Evolutionary conservation across 2,113 vertebrate genomes (phyloP).

Genomic region (Centropus unirufus): DNA sequence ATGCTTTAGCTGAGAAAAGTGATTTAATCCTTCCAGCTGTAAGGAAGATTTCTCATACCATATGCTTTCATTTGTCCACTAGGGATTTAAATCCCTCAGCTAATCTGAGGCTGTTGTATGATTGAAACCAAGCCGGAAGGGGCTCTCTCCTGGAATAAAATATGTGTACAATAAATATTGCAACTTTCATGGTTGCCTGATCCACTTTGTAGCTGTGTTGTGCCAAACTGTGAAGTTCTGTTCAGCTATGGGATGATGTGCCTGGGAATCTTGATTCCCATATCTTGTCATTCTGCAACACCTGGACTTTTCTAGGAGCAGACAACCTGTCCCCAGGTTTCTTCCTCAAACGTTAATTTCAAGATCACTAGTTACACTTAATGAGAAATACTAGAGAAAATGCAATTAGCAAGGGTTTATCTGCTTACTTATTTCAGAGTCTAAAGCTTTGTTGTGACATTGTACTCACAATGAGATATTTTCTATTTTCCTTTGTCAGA

Average conservation of each 20-base stretch:
- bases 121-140: background rate
- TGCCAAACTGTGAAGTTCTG: background rate
- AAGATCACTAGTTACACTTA: background rate
- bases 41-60: conserved; percentile 34
- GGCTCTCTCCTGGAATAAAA: background rate
- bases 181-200: background rate
- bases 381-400: background rate
- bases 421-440: background rate
- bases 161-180: background rate
- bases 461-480: background rate
- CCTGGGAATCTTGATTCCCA: background rate
- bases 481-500: background rate
- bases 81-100: conserved; percentile 6
- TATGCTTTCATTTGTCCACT: conserved; percentile 30
- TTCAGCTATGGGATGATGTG: background rate
- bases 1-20: background rate
- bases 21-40: conserved; percentile 5
- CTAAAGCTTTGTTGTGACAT: background rate
- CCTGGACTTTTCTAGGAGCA: background rate
- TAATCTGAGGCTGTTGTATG: background rate
- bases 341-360: background rate
- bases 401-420: background rate
- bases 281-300: background rate
- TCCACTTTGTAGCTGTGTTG: background rate
- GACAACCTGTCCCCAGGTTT: background rate